phyloP scores from a whole-genome alignment of 2,113 vertebrate species.

The Morphnarchus princeps region DNA sequence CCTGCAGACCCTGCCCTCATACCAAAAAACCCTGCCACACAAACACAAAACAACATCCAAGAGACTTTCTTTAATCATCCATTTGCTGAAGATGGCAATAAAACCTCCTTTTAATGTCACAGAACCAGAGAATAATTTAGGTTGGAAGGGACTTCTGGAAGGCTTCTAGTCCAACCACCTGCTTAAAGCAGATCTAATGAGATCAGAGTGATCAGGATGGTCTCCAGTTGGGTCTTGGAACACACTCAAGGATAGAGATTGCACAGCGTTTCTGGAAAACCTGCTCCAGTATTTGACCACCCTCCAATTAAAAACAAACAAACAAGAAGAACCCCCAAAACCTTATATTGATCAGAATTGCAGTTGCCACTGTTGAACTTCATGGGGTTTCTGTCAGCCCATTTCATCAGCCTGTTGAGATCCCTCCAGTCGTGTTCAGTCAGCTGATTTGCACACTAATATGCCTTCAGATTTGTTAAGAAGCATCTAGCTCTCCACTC shows the following conservation, averaged over 20 bases:
- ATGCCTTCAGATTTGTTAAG: neutral
- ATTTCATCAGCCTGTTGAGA: neutral
- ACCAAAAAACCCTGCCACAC: no score
- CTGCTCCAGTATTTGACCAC: neutral
- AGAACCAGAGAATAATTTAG: neutral
- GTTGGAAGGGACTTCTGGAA: neutral
- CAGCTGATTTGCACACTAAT: neutral
- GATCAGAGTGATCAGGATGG: neutral
- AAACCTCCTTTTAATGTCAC: neutral
- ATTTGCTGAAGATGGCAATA: neutral
- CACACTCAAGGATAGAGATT: neutral
- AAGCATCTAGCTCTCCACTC: neutral
- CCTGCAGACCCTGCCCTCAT: rapidly evolving
- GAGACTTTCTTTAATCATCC: neutral
- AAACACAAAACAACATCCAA: no score
- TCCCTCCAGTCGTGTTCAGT: neutral
- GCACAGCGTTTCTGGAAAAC: neutral
- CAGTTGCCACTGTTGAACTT: neutral
- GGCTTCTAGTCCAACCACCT: neutral
- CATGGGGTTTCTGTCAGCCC: neutral
- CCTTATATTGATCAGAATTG: neutral
- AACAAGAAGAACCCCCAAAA: no score
- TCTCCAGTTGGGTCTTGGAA: neutral
- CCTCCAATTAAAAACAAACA: neutral
- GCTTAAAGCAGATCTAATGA: neutral